These are phyloP conservation scores for Patella pellucida DNA, from an alignment of 2,888 invertebrate genomes.

Conservation along the genomic window DNA sequence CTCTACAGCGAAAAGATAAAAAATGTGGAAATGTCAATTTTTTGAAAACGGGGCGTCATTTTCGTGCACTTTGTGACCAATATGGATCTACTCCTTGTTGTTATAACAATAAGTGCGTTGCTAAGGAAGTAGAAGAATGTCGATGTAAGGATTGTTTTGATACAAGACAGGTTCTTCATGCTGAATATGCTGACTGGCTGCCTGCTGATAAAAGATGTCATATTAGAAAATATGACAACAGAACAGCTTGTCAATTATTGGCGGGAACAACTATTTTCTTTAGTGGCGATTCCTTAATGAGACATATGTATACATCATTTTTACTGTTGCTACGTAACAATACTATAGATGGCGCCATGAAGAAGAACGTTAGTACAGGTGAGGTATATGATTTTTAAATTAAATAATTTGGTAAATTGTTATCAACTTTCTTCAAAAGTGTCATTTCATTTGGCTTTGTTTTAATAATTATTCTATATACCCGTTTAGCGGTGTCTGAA, in stretches of 20 bases:
- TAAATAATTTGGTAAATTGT: no score
- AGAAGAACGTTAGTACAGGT: neutral
- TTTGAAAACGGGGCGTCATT: neutral
- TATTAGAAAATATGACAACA: neutral
- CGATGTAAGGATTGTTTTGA: slow-evolving; percentile 9
- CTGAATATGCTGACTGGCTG: neutral
- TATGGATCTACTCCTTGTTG: neutral
- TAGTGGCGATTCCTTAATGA: neutral
- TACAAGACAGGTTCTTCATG: neutral
- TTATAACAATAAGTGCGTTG: neutral
- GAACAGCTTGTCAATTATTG: neutral
- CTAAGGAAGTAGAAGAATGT: neutral
- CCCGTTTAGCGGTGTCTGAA: no score
- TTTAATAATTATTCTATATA: no score
- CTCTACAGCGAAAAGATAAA: neutral
- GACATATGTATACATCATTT: neutral
- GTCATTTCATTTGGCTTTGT: no score
- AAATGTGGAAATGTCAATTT: slow-evolving; percentile 4
- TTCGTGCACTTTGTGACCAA: neutral
- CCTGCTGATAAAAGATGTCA: neutral
- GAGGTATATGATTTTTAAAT: neutral
- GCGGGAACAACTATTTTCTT: neutral
- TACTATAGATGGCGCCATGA: neutral
- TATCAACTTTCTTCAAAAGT: no score
- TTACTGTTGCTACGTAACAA: neutral